Evolutionary conservation across 2,888 invertebrate genomes (phyloP).

Genomic region (Agrypnus murinus): DNA sequence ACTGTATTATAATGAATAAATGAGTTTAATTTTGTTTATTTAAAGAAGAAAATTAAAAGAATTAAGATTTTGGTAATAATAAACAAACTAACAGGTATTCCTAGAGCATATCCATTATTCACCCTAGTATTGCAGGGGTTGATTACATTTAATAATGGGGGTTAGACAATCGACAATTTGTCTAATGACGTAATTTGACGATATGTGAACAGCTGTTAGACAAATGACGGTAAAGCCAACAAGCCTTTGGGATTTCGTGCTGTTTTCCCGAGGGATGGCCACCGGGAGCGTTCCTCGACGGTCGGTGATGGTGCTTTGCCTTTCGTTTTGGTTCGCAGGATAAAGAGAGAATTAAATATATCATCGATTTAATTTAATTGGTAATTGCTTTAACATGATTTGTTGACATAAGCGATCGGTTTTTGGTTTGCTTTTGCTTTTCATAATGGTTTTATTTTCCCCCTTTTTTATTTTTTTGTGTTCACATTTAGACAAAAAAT

Average conservation of each 20-base stretch:
- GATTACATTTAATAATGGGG: constrained; percentile 47
- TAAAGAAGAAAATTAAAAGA: no score
- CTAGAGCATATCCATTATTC: no score
- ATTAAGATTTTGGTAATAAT: no score
- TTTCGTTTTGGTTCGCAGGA: constrained; percentile 46
- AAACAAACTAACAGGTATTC: no score
- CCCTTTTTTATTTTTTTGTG: no score
- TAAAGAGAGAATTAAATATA: constrained; percentile 52
- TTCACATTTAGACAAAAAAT: no score
- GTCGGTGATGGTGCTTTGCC: constrained; percentile 48
- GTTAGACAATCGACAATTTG: constrained; percentile 62
- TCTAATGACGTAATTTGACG: constrained; percentile 72
- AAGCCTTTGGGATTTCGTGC: constrained; percentile 67
- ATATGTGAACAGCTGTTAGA: constrained; percentile 73
- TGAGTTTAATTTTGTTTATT: no score
- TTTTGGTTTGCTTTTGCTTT: constrained; percentile 32
- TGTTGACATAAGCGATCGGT: constrained; percentile 44
- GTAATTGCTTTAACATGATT: constrained; percentile 52
- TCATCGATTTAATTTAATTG: constrained; percentile 54
- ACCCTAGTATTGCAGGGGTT: constrained; percentile 16
- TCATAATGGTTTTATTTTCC: no score
- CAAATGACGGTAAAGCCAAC: constrained; percentile 69
- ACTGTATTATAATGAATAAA: no score
- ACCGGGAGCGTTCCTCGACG: constrained; percentile 45
- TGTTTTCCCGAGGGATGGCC: constrained; percentile 59